phyloP scores from a whole-genome alignment of 2,113 vertebrate genomes.

The Pica pica region DNA sequence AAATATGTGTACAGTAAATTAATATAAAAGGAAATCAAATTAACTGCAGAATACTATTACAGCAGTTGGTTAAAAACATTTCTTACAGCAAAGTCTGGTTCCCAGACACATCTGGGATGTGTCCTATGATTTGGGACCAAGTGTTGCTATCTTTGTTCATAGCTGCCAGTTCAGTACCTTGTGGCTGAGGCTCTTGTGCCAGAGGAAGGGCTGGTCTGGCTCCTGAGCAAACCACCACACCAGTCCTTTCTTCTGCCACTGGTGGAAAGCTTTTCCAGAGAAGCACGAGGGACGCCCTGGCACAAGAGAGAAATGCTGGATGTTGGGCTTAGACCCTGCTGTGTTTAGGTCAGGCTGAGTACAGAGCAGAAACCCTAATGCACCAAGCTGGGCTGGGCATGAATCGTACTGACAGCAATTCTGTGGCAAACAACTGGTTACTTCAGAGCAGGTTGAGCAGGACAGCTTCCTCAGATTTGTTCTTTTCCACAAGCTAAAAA shows the following conservation, averaged over 20 bases:
- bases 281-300: not conserved
- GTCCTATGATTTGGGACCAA: not conserved
- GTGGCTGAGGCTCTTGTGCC: not conserved
- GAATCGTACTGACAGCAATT: not conserved
- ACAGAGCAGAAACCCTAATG: not conserved
- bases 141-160: rapidly evolving
- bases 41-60: not conserved
- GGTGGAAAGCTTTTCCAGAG: not conserved
- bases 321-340: not conserved
- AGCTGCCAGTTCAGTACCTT: not conserved
- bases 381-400: not conserved
- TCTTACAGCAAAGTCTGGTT: not conserved
- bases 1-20: not conserved
- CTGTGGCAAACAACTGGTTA: not conserved
- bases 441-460: not conserved
- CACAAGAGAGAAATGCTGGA: rapidly evolving
- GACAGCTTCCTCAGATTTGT: not conserved
- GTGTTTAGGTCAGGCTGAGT: not conserved
- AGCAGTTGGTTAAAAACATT: not conserved
- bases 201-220: not conserved
- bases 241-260: not conserved
- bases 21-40: not conserved
- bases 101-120: not conserved
- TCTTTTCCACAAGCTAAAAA: not conserved
- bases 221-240: not conserved